Percentiles rank a stretch among this genome's conserved stretches.
Conservation (phyloP, 2,797 vertebrate genomes). For the Girardinus metallicus region DNA sequence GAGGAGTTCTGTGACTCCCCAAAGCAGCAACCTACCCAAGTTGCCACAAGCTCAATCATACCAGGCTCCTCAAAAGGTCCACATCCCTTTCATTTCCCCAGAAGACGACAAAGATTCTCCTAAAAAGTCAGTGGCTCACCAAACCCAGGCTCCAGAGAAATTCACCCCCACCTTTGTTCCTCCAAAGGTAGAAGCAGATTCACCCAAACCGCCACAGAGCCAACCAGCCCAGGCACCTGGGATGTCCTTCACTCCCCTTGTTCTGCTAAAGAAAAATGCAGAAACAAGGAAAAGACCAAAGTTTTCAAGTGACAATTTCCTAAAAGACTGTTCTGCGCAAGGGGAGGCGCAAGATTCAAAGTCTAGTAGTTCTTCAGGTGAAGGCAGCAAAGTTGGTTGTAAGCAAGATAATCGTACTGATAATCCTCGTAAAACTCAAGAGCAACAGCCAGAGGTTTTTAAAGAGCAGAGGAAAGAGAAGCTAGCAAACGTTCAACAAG, state of each 20-base stretch:
- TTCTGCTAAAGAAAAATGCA: conserved; percentile 54
- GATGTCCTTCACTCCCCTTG: conserved; percentile 19
- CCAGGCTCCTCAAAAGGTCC: conserved; percentile 1
- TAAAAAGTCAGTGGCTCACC: too few species aligned
- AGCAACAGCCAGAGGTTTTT: background rate
- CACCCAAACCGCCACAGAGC: background rate
- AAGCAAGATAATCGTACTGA: background rate
- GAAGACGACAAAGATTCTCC: conserved; percentile 33
- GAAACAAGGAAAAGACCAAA: conserved; percentile 29
- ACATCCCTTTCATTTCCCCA: conserved; percentile 33
- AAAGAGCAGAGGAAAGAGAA: conserved; percentile 11
- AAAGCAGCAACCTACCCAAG: conserved; percentile 23
- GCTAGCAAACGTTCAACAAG: background rate
- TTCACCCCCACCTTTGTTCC: background rate
- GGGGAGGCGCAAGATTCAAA: conserved; percentile 8
- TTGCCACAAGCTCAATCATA: background rate
- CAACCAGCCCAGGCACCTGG: conserved; percentile 3
- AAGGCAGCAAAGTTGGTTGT: background rate
- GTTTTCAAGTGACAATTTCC: conserved; percentile 24
- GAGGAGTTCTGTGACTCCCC: conserved; percentile 11
- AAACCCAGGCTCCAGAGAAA: background rate
- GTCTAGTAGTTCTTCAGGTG: background rate
- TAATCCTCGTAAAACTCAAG: conserved; percentile 1
- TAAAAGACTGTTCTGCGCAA: conserved; percentile 31
- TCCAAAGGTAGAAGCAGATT: conserved; percentile 14